These are phyloP conservation scores for Linepithema humile DNA, from an alignment of 1,140 invertebrate genomes.

Conservation along the genomic window DNA sequence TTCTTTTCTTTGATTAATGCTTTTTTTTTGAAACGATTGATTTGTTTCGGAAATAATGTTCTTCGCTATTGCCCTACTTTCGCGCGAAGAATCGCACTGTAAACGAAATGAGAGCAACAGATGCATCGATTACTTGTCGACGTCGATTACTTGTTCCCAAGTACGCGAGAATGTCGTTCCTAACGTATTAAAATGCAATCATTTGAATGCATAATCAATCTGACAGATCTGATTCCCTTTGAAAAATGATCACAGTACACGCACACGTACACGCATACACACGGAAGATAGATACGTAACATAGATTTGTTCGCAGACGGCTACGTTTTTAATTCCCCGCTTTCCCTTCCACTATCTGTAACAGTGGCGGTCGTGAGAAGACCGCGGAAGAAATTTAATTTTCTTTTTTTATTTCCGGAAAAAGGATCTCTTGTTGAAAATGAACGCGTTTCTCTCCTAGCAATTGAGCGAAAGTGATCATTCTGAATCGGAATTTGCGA, in stretches of 20 bases:
- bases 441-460: conserved; percentile 12
- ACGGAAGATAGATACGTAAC: conserved; percentile 34
- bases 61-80: not conserved
- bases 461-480: conserved; percentile 60
- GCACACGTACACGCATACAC: not conserved
- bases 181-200: conserved; percentile 49
- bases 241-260: conserved; percentile 26
- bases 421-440: conserved; percentile 31
- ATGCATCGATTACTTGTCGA: conserved; percentile 10
- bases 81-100: not conserved
- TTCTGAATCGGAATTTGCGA: conserved; percentile 14
- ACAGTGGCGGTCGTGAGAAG: conserved; percentile 33
- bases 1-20: not conserved
- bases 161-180: conserved; percentile 27
- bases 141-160: conserved; percentile 44
- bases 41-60: not conserved
- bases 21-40: not conserved
- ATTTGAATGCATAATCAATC: conserved; percentile 27
- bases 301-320: conserved; percentile 24
- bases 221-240: conserved; percentile 23
- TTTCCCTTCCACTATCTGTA: not conserved
- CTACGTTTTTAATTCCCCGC: conserved; percentile 22
- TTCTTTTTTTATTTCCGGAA: not conserved
- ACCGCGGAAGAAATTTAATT: conserved; percentile 46
- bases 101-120: conserved; percentile 31